These are phyloP conservation scores for Cerastis rubricosa DNA, from an alignment of 2,888 invertebrate genomes.

Conservation along the genomic window DNA sequence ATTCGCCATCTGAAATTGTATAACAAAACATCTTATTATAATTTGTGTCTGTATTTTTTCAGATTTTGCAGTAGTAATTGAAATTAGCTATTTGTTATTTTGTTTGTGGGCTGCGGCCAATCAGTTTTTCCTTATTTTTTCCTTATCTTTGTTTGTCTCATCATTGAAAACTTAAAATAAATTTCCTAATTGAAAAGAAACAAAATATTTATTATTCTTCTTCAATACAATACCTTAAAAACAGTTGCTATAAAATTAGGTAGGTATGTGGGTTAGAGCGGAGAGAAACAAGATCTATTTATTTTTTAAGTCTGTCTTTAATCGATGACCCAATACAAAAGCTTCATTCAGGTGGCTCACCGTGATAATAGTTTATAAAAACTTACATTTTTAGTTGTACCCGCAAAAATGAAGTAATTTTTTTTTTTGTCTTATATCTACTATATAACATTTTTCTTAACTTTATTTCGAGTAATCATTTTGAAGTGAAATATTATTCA, in stretches of 20 bases:
- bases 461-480: too few species aligned
- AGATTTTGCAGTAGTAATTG: conserved; percentile 1
- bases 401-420: too few species aligned
- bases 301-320: too few species aligned
- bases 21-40: background rate
- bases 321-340: too few species aligned
- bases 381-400: too few species aligned
- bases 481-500: too few species aligned
- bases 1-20: conserved; percentile 83
- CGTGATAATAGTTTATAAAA: too few species aligned
- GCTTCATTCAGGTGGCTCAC: too few species aligned
- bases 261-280: too few species aligned
- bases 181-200: background rate
- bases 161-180: background rate
- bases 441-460: too few species aligned
- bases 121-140: conserved; percentile 9
- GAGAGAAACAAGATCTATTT: too few species aligned
- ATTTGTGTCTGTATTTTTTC: background rate
- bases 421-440: too few species aligned
- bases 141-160: background rate
- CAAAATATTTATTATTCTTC: background rate
- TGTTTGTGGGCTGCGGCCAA: background rate
- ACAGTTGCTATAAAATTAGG: background rate
- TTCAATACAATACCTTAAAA: background rate
- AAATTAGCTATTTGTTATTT: background rate